Conservation (phyloP, 2,888 invertebrate species). For the Aporophyla nigra region DNA sequence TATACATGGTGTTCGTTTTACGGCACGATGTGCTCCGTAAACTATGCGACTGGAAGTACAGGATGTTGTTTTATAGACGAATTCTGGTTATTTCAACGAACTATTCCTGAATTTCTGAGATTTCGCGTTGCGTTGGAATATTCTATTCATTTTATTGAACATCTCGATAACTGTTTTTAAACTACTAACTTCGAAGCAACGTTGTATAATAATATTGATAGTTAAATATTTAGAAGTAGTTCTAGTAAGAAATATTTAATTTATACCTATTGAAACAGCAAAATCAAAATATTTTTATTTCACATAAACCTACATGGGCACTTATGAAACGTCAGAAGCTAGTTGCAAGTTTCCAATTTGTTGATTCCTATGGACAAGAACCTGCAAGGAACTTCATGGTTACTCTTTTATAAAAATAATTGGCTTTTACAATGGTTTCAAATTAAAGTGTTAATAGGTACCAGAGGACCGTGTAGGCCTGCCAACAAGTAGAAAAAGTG, state of each 20-base stretch:
- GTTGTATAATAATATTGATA: neutral
- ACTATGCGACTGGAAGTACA: slow-evolving; percentile 51
- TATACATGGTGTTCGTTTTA: slow-evolving; percentile 57
- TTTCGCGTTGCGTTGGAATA: slow-evolving; percentile 10
- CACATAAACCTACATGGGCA: no score
- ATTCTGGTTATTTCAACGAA: slow-evolving; percentile 47
- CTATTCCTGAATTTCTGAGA: slow-evolving; percentile 55
- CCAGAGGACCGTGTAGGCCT: no score
- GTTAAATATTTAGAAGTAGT: neutral
- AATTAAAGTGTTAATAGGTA: no score
- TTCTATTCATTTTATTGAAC: neutral
- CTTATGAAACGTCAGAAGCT: no score
- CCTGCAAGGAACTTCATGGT: no score
- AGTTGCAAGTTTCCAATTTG: no score
- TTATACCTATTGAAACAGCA: neutral
- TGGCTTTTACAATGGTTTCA: no score
- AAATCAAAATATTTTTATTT: no score
- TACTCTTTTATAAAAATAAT: no score
- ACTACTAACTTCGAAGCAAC: neutral
- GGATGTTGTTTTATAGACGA: slow-evolving; percentile 56
- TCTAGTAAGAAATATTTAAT: neutral
- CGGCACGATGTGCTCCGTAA: slow-evolving; percentile 56
- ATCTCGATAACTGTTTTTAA: slow-evolving; percentile 16
- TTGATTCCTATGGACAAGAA: no score
- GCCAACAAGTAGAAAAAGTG: no score